phyloP scores from a whole-genome alignment of 2,888 invertebrate species.

The Oxyteleia sp. region DNA sequence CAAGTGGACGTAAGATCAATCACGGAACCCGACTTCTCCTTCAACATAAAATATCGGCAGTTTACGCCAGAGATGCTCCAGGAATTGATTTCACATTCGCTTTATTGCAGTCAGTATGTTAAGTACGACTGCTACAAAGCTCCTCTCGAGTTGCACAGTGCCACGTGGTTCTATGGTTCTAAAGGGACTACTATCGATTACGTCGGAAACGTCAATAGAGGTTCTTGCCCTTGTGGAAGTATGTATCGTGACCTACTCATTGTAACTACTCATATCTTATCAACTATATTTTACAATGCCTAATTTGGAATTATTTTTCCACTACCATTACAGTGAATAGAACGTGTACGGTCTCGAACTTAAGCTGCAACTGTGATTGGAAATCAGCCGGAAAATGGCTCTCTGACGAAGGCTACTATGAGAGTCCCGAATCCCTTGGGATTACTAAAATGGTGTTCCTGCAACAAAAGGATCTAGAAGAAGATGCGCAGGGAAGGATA shows the following conservation, averaged over 20 bases:
- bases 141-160: constrained; percentile 94
- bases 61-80: constrained; percentile 97
- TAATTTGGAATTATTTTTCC: constrained; percentile 37
- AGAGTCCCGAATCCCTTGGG: constrained; percentile 93
- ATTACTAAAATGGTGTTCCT: constrained; percentile 97
- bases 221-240: constrained; percentile 89
- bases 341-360: constrained; percentile 93
- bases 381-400: constrained; percentile 95
- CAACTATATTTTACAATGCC: constrained; percentile 10
- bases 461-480: constrained; percentile 94
- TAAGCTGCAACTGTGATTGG: constrained; percentile 96
- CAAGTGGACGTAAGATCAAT: constrained; percentile 95
- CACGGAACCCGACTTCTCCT: constrained; percentile 93
- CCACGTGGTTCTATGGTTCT: constrained; percentile 96
- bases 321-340: constrained; percentile 91
- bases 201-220: constrained; percentile 92
- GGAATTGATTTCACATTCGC: constrained; percentile 95
- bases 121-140: constrained; percentile 97
- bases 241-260: constrained; percentile 65
- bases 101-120: constrained; percentile 96
- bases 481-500: constrained; percentile 95
- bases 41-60: constrained; percentile 95
- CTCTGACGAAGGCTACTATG: constrained; percentile 95
- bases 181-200: constrained; percentile 93
- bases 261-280: neutral